Evolutionary conservation across 2,113 vertebrate species (phyloP).

Genomic region (Archilochus colubris): DNA sequence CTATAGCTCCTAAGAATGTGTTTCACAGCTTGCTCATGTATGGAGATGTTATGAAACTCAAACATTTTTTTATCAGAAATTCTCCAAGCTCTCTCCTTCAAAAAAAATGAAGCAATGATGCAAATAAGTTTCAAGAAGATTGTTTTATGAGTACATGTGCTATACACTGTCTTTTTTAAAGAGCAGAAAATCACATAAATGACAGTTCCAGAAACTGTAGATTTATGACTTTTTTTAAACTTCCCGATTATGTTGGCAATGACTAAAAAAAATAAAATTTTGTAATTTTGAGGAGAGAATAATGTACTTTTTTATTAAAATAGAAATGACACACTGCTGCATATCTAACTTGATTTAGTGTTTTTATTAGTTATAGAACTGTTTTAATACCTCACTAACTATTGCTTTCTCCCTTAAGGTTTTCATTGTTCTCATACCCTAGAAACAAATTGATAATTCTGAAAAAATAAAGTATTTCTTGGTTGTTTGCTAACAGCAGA

Average conservation of each 20-base stretch:
- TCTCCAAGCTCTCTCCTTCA: conserved; percentile 59
- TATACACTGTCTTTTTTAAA: conserved; percentile 75
- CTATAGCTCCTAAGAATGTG: neutral
- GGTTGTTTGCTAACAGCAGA: conserved; percentile 90
- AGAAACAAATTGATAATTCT: conserved; percentile 95
- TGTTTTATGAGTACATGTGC: conserved; percentile 69
- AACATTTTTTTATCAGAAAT: conserved; percentile 73
- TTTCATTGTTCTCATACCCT: conserved; percentile 88
- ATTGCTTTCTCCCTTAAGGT: conserved; percentile 90
- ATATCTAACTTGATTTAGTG: conserved; percentile 94
- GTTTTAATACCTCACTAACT: conserved; percentile 97
- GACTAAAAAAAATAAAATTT: conserved; percentile 86
- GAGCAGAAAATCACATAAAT: conserved; percentile 76
- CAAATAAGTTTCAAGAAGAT: conserved; percentile 75
- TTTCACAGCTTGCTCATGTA: conserved; percentile 48
- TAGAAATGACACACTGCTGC: conserved; percentile 89
- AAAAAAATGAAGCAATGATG: conserved; percentile 53
- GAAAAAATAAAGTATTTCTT: conserved; percentile 93
- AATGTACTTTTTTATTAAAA: conserved; percentile 91
- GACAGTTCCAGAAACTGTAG: conserved; percentile 82
- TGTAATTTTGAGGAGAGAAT: conserved; percentile 86
- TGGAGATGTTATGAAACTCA: conserved; percentile 62
- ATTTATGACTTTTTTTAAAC: conserved; percentile 84
- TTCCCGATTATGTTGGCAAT: conserved; percentile 83
- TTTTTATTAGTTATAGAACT: conserved; percentile 97